Base-by-base conservation (phyloP, 1,140 invertebrate species). In the Bombus picipes region DNA sequence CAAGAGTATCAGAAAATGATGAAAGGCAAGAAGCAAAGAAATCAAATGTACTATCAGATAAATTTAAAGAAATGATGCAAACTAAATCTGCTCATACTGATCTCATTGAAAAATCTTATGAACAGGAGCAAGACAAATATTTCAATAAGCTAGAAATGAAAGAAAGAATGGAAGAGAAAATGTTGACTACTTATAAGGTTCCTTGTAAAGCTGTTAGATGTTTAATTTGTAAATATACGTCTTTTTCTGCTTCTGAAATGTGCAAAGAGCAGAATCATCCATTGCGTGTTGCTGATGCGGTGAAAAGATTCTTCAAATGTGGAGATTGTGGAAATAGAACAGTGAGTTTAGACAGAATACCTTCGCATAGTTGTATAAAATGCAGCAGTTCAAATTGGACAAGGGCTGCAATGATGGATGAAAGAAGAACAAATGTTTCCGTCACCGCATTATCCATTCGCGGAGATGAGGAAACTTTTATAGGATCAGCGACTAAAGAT, bases 261-360 rank as follows among this genome's bases (percentile, higher is more conserved):
- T 99, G 98, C 92, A 98, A 98, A 94, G 95, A 97, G 87, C 97
- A 98, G 90, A 95, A 96, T 65, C 98, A 99, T 95, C 96, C 96
- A 0, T 91, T 99, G 0, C 97, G 97, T 94, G 96, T 97, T 2
- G 96, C 97, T 18, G 97, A 98, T 92, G 97, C 97, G 1, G 96
- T 97, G 32, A 99, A 99, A 92, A 96, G 98, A 85, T 99, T 99
- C 94, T 99, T 98, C 94, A 97, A 98, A 94, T 99, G 98, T 95
- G 96, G 96, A 39, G 96, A 98, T 92, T 99, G 98, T 94, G 97
- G 96, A 53, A 97, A 98, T 91, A 96, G 98, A 89, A 98, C 97
- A 6, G 96, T 97, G 71, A 97, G 97, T 68, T 96, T 99, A 39
- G 97, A 98, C 53, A 96, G 97, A 85, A 95, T 98, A 70, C 98